Base-by-base conservation (phyloP, 2,888 invertebrate species). In the Gibbula magus region DNA sequence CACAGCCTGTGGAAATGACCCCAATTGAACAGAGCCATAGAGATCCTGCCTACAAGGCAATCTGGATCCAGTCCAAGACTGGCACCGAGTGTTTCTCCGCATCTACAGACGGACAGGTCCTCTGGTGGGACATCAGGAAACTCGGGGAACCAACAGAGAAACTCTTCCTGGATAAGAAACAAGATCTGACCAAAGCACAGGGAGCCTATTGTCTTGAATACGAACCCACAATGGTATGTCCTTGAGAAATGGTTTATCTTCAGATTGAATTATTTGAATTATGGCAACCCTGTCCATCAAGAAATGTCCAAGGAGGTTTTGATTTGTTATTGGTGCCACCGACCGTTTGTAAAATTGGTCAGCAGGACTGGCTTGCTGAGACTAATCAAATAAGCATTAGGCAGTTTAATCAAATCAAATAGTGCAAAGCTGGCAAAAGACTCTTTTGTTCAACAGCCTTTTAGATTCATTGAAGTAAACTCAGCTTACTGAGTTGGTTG, bases 31-130 rank as follows among this genome's bases (percentile, higher is more conserved):
- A 95, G 80, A 96, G 97, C 79, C 98, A 98, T 92, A 94, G 96
- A 76, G 98, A 98, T 93, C 96, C 97, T 0, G 97, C 97, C 0
- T 95, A 96, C 87, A 96, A 96, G 86, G 96, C 97, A 10, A 94
- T 97, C 0, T 99, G 98, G 96, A 96, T 98, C 79, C 97, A 97
- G 91, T 97, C 98, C 0, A 99, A 99, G 94, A 96, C 97, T 51
- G 97, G 97, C 8, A 96, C 97, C 0, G 98, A 99, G 92, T 98
- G 98, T 92, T 98, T 98, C 93, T 97, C 98, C 0, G 95, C 97
- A 0, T 96, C 97, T 0, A 96, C 97, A 16, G 99, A 99, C 93
- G 98, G 99, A 2, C 96, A 97, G 93, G 95, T 95, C 81, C 90
- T 95, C 85, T 96, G 96, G 95, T 97, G 97, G 97, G 97, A 97